Evolutionary conservation across 92 coral and sea anemone species (phyloP).

Genomic region (Zoanthus sansibaricus): DNA sequence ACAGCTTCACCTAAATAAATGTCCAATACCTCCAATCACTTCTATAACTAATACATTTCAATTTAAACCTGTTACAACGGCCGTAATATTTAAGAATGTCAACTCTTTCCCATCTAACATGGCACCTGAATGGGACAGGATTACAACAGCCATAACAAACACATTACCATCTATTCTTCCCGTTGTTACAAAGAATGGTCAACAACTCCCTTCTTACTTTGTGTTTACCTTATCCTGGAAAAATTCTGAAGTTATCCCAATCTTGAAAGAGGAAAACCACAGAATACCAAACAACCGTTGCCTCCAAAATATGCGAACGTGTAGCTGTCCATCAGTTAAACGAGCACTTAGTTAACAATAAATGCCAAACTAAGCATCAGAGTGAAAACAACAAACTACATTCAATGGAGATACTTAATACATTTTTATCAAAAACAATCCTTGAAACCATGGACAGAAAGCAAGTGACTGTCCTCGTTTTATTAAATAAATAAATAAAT

Average conservation of each 20-base stretch:
- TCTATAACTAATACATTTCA: conserved; percentile 27
- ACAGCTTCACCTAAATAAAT: conserved; percentile 10
- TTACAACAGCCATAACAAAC: too few species aligned
- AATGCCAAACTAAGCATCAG: conserved; percentile 45
- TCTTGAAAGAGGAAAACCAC: too few species aligned
- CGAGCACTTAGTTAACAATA: conserved; percentile 6
- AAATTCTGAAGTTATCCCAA: too few species aligned
- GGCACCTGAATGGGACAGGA: too few species aligned
- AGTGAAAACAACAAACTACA: conserved; percentile 59
- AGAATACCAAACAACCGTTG: conserved; percentile 11
- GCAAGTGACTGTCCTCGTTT: conserved; percentile 54
- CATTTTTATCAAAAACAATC: conserved; percentile 48
- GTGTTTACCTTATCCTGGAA: neutral
- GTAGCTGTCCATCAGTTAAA: conserved; percentile 38
- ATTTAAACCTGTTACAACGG: conserved; percentile 26
- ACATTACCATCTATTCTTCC: too few species aligned
- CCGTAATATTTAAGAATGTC: conserved; percentile 28
- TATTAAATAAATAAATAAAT: conserved; percentile 37
- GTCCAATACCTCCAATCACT: conserved; percentile 28
- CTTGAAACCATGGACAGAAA: conserved; percentile 60
- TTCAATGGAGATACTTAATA: conserved; percentile 58
- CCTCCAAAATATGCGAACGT: conserved; percentile 43
- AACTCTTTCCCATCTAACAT: too few species aligned
- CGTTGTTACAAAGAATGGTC: too few species aligned
- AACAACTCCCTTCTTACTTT: neutral